Evolutionary conservation across 1,140 invertebrate species (phyloP).

Genomic region (Vollenhovia emeryi): DNA sequence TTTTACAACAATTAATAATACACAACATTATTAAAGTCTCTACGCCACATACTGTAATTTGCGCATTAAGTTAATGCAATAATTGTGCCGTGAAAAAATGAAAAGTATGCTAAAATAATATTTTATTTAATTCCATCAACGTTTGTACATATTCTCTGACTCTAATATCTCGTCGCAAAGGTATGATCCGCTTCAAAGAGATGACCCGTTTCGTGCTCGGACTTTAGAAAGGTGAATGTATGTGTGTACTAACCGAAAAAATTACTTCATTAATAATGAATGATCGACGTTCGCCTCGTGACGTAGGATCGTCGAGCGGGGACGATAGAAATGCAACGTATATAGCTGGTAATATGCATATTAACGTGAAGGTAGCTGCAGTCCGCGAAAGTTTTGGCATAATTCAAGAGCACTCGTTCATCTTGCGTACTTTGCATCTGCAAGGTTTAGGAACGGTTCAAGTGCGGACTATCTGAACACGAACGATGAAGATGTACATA

Average conservation of each 20-base stretch:
- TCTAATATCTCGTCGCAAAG: neutral
- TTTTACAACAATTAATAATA: conserved; percentile 11
- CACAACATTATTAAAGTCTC: neutral
- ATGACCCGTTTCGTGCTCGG: neutral
- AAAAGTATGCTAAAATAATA: neutral
- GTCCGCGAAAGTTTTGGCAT: conserved; percentile 25
- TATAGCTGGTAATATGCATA: conserved; percentile 38
- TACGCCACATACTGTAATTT: too few species aligned
- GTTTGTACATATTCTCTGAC: neutral
- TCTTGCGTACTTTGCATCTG: conserved; percentile 16
- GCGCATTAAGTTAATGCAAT: too few species aligned
- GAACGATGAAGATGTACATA: neutral
- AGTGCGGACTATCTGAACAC: neutral
- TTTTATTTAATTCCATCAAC: neutral
- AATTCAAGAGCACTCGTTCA: conserved; percentile 46
- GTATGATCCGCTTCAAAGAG: neutral
- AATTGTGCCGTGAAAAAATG: too few species aligned
- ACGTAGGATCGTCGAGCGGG: neutral
- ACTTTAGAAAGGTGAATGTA: neutral
- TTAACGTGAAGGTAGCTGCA: neutral
- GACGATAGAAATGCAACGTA: conserved; percentile 5
- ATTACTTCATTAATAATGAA: conserved; percentile 43
- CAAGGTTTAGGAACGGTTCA: neutral
- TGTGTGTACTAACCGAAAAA: conserved; percentile 21
- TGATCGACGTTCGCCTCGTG: neutral